Percentiles rank a stretch among this genome's conserved stretches.
Evolutionary conservation across 2,888 invertebrate species (phyloP).

Genomic region (Plusia festucae): DNA sequence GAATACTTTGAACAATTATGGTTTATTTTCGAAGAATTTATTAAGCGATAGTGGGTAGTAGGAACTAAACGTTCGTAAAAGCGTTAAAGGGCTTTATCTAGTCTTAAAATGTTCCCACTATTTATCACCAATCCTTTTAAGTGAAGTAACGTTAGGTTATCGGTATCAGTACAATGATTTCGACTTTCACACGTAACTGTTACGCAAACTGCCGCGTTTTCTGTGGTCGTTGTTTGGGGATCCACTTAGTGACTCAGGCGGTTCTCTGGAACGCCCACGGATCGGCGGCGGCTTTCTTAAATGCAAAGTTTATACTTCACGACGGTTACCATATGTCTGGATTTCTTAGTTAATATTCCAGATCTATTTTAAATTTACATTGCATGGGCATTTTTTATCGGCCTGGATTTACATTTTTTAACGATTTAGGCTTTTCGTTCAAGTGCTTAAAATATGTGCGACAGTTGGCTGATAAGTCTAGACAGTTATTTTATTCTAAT

Average conservation of each 20-base stretch:
- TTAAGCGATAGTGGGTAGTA: conserved; percentile 46
- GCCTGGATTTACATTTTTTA: conserved; percentile 18
- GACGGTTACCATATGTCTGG: conserved; percentile 33
- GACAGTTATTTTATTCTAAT: not conserved
- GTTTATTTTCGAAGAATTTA: conserved; percentile 54
- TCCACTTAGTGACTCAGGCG: conserved; percentile 66
- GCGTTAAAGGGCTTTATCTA: conserved; percentile 59
- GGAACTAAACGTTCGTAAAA: conserved; percentile 50
- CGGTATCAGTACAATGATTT: conserved; percentile 71
- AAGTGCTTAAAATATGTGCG: not conserved
- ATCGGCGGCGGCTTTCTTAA: conserved; percentile 55
- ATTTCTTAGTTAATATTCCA: conserved; percentile 31
- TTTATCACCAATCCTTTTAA: conserved; percentile 76
- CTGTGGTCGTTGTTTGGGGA: conserved; percentile 68
- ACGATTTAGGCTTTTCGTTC: not conserved
- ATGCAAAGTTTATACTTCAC: conserved; percentile 42
- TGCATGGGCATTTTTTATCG: conserved; percentile 19
- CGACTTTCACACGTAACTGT: conserved; percentile 75
- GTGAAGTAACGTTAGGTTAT: conserved; percentile 70
- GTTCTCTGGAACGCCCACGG: conserved; percentile 56
- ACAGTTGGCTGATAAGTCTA: not conserved
- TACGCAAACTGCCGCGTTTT: conserved; percentile 75
- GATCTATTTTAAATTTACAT: conserved; percentile 41
- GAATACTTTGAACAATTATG: conserved; percentile 38
- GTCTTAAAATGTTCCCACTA: conserved; percentile 63